These are phyloP conservation scores for Panopea generosa DNA, from an alignment of 2,888 invertebrate species.

Conservation along the genomic window DNA sequence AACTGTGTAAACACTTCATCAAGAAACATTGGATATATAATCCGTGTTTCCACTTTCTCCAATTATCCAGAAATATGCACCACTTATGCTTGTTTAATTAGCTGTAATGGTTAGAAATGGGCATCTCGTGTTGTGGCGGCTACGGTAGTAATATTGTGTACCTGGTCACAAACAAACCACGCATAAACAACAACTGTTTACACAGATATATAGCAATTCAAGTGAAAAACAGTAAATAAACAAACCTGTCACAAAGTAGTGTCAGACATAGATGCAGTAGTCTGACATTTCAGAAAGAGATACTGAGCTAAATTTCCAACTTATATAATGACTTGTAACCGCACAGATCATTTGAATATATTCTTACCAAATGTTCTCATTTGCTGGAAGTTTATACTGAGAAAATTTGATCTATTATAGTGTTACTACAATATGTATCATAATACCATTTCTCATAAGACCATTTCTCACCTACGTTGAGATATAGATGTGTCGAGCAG, in stretches of 20 bases:
- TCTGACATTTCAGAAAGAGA: too few species aligned
- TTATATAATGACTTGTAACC: too few species aligned
- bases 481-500: too few species aligned
- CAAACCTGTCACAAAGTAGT: slow-evolving; percentile 2
- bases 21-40: slow-evolving; percentile 29
- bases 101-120: slow-evolving; percentile 43
- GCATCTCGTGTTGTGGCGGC: slow-evolving; percentile 24
- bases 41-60: slow-evolving; percentile 39
- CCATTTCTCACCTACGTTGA: too few species aligned
- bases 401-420: too few species aligned
- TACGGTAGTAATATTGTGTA: not conserved
- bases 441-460: too few species aligned
- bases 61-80: slow-evolving; percentile 21
- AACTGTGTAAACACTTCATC: slow-evolving; percentile 48
- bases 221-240: slow-evolving; percentile 26
- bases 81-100: slow-evolving; percentile 50
- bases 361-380: too few species aligned
- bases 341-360: too few species aligned
- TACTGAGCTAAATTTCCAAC: too few species aligned
- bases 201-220: slow-evolving; percentile 12
- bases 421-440: too few species aligned
- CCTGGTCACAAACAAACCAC: slow-evolving; percentile 18
- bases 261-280: not conserved
- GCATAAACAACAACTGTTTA: slow-evolving; percentile 20
- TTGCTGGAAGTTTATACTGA: too few species aligned